Evolutionary conservation across 2,113 vertebrate species (phyloP).

Genomic region (Rafetus swinhoei): DNA sequence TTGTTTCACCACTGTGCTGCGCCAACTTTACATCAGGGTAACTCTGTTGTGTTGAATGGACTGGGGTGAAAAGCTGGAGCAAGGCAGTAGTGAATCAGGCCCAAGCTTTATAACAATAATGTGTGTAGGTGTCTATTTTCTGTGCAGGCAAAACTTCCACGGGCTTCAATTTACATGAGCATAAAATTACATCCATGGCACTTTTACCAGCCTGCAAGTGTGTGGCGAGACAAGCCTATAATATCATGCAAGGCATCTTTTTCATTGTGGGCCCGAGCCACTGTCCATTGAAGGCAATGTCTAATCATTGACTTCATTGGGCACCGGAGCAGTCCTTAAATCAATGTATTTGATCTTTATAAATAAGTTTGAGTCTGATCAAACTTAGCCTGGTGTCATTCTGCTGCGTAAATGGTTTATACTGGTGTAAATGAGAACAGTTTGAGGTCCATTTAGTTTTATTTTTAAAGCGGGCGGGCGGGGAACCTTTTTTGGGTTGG

Average conservation of each 20-base stretch:
- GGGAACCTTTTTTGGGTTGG: no score
- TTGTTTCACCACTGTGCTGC: accelerated
- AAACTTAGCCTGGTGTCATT: background rate
- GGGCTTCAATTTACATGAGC: background rate
- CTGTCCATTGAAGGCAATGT: background rate
- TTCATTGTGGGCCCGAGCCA: accelerated
- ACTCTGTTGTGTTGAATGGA: background rate
- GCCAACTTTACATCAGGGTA: background rate
- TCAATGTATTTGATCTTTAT: background rate
- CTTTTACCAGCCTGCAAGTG: background rate
- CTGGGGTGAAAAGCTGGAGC: background rate
- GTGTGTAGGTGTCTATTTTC: background rate
- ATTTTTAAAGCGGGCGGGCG: background rate
- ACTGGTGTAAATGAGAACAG: background rate
- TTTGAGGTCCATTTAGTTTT: background rate
- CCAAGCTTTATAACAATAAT: background rate
- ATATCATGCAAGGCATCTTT: background rate
- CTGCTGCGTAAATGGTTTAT: background rate
- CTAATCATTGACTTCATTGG: accelerated
- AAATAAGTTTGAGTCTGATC: background rate
- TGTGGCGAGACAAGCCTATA: background rate
- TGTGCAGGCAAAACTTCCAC: background rate
- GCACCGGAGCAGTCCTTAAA: background rate
- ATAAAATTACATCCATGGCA: background rate
- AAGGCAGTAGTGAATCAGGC: background rate